Evolutionary conservation across 2,888 invertebrate genomes (phyloP), one percentile per base, ranked within the genome.

Genomic region (Liodrosophila aerea): DNA sequence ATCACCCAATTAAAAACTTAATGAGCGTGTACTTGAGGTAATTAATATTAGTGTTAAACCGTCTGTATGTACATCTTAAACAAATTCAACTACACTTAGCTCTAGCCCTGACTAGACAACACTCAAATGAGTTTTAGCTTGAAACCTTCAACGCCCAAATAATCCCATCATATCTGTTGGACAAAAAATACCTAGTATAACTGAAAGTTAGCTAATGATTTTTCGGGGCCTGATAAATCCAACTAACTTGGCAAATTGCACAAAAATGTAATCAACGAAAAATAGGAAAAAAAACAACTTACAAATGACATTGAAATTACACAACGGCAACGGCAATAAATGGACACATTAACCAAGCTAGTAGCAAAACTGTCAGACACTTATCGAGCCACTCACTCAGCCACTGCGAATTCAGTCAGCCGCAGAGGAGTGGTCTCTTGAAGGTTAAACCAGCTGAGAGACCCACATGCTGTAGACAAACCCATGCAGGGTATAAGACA

Each of bases 231-330:
- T 51, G 45, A 60, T 68, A 60, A 51, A 52, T 52, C 51, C 29
- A 53, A 40, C 27, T 40, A 63, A 60, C 56, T 54, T 51, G 53
- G 53, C 54, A 41, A 58, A 63, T 63, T 54, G 50, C 69, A 43
- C 4, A 44, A 33, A 50, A 69, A 53, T 64, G 75, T 70, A 76
- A 64, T 73, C 70, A 65, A 51, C 64, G 31, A 58, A 39, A 16
- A 29, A 30, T 45, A 45, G 22, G 39, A 68, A 12, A 39, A 15
- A 30, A 15, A 47, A 56, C 39, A 41, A 41, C 56, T 67, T 58
- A 58, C 63, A 65, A 76, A 80, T 71, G 76, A 52, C 81, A 76
- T 76, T 77, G 81, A 71, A 76, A 64, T 80, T 71, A 64, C 74
- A 58, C 67, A 76, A 57, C 43, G 57, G 36, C 45, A 51, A 15